A percentile compares a stretch with the other conserved stretches of the same genome.
Conservation (phyloP, 2,797 vertebrate genomes). For the Stomatorhinus walkeri region DNA sequence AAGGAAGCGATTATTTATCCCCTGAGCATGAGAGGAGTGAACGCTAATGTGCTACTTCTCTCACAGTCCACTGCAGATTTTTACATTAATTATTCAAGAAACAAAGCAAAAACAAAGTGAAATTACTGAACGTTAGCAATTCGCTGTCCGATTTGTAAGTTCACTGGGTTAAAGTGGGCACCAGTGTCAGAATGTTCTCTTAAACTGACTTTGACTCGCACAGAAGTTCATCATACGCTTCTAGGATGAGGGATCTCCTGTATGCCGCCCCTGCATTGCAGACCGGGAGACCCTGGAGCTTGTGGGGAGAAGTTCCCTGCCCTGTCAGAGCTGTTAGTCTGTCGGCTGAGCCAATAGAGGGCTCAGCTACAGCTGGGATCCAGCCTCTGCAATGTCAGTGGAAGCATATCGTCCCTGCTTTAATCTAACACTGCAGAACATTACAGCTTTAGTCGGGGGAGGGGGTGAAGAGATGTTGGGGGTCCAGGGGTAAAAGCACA, state of each 20-base stretch:
- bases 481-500: background rate
- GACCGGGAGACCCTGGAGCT: background rate
- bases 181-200: background rate
- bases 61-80: background rate
- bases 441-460: background rate
- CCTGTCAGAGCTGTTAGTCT: background rate
- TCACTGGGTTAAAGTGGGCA: background rate
- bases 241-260: background rate
- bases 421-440: background rate
- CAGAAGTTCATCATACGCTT: background rate
- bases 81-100: background rate
- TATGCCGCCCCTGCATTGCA: background rate
- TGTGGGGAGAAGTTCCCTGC: background rate
- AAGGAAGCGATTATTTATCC: background rate
- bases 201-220: background rate
- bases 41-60: background rate
- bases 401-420: background rate
- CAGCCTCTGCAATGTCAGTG: background rate
- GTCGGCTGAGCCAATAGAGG: background rate
- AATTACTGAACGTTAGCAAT: conserved; percentile 21
- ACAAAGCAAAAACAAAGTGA: conserved; percentile 17
- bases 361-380: background rate
- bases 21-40: background rate
- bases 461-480: background rate
- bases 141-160: background rate